Evolutionary conservation across 2,113 vertebrate species (phyloP).

Genomic region (Cromileptes altivelis): DNA sequence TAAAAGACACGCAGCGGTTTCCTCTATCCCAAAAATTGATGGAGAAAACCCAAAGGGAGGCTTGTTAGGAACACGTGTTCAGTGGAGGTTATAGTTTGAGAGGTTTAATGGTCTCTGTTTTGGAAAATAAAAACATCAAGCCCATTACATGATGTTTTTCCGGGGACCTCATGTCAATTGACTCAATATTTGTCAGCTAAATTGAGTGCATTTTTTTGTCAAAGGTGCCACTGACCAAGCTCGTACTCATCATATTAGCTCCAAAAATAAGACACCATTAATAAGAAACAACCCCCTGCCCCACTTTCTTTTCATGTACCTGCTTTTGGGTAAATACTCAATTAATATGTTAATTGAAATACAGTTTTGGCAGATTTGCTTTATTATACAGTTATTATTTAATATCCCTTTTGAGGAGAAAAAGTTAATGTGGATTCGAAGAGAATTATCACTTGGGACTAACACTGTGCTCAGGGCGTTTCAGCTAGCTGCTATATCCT

Average conservation of each 20-base stretch:
- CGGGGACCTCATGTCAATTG: background rate
- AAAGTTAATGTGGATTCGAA: background rate
- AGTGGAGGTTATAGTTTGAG: background rate
- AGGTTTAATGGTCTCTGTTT: background rate
- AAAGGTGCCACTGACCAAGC: background rate
- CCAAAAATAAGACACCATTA: background rate
- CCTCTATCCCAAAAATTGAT: slow-evolving; percentile 1
- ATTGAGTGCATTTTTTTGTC: background rate
- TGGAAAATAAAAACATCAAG: background rate
- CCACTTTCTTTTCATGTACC: background rate
- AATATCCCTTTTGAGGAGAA: background rate
- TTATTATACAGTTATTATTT: background rate
- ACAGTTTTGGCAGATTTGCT: background rate
- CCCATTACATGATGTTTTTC: background rate
- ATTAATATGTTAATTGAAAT: slow-evolving; percentile 9
- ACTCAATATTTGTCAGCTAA: slow-evolving; percentile 17
- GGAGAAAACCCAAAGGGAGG: slow-evolving; percentile 1
- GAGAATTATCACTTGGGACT: background rate
- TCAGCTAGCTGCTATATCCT: background rate
- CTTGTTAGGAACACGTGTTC: slow-evolving; percentile 10
- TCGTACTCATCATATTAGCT: background rate
- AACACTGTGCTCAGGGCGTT: background rate
- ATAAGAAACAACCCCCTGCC: background rate
- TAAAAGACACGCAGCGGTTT: background rate
- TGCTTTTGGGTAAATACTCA: background rate